These are phyloP conservation scores for Takifugu ocellatus DNA, from an alignment of 2,797 vertebrate genomes.

Conservation along the genomic window DNA sequence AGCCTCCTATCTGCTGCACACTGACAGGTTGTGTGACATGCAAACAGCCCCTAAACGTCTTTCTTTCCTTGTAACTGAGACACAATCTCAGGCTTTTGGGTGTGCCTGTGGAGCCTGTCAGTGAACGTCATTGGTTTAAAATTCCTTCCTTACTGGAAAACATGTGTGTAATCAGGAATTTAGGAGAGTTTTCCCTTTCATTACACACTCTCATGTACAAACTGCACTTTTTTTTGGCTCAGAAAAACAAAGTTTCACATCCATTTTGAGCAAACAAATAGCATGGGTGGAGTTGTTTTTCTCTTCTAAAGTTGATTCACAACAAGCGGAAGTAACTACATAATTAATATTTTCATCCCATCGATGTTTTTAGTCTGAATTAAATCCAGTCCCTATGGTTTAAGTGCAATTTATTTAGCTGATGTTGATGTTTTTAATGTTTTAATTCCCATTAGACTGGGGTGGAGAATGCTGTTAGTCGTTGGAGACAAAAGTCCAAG, in stretches of 20 bases:
- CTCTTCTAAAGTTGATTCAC: background rate
- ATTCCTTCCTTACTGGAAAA: too few species aligned
- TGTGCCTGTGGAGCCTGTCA: slow-evolving; percentile 20
- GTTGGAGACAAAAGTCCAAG: slow-evolving; percentile 71
- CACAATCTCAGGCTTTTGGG: slow-evolving; percentile 27
- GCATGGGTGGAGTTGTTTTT: slow-evolving; percentile 1
- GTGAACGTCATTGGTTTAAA: background rate
- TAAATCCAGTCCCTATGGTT: background rate
- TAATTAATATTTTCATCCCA: slow-evolving; percentile 2
- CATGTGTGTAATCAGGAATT: too few species aligned
- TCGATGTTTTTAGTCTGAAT: background rate
- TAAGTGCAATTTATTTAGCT: too few species aligned
- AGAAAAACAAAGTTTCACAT: background rate
- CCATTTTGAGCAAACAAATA: slow-evolving; percentile 1
- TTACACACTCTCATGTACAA: too few species aligned
- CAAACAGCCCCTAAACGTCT: slow-evolving; percentile 49
- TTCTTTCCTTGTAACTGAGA: slow-evolving; percentile 23
- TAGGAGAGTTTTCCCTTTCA: too few species aligned
- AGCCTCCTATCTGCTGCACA: slow-evolving; percentile 23
- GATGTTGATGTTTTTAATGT: background rate
- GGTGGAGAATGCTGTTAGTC: slow-evolving; percentile 60
- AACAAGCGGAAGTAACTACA: background rate
- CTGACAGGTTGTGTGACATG: slow-evolving; percentile 42
- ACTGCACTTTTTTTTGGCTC: background rate
- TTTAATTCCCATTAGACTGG: slow-evolving; percentile 54